These are phyloP conservation scores for Coryphaenoides rupestris DNA, from an alignment of 2,113 vertebrate genomes.

Conservation along the genomic window DNA sequence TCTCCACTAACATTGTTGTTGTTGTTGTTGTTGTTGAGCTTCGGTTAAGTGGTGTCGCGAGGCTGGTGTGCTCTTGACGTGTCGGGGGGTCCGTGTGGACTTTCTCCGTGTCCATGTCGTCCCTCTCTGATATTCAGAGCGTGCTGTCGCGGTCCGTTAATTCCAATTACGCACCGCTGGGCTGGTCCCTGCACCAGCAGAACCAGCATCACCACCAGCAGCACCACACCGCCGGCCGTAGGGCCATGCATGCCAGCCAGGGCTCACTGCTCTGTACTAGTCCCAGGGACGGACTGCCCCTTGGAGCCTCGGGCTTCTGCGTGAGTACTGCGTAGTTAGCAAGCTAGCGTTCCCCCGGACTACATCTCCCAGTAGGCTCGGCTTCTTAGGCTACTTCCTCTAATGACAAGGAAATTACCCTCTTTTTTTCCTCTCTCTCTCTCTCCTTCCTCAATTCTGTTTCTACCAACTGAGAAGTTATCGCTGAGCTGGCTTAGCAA, in stretches of 20 bases:
- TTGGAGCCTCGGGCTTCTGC: conserved; percentile 82
- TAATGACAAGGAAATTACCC: conserved; percentile 37
- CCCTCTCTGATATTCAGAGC: conserved; percentile 85
- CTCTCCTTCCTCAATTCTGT: conserved; percentile 1
- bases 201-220: conserved; percentile 76
- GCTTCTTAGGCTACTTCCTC: conserved; percentile 25
- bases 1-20: conserved; percentile 40
- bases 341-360: conserved; percentile 45
- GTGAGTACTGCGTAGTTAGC: conserved; percentile 84
- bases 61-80: too few species aligned
- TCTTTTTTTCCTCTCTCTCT: conserved; percentile 20
- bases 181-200: too few species aligned
- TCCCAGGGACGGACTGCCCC: conserved; percentile 85
- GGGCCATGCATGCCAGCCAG: conserved; percentile 93
- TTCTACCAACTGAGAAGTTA: conserved; percentile 29
- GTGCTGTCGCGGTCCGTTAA: conserved; percentile 96
- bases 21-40: too few species aligned
- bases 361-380: conserved; percentile 36
- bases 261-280: conserved; percentile 90
- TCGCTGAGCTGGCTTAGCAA: conserved; percentile 15
- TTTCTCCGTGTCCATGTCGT: conserved; percentile 21
- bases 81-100: conserved; percentile 17
- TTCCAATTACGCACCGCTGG: conserved; percentile 87
- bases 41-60: conserved; percentile 2
- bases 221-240: conserved; percentile 87